phyloP scores from a whole-genome alignment of 2,888 invertebrate species.

The Tenthredo scrophulariae region DNA sequence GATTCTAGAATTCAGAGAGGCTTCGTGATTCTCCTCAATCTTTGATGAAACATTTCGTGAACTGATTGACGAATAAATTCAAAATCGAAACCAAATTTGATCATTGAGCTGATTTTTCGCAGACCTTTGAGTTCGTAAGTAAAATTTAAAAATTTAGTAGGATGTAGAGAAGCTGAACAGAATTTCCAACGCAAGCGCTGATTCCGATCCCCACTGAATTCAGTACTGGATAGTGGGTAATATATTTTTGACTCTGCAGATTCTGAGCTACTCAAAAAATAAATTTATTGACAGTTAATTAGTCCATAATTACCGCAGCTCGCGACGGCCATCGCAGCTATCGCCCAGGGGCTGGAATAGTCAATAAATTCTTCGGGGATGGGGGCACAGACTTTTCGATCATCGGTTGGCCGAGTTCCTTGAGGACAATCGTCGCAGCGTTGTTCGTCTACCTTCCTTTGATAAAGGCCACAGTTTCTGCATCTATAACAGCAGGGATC shows the following conservation, averaged over 20 bases:
- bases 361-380: slow-evolving; percentile 79
- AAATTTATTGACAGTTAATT: not conserved
- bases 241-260: not conserved
- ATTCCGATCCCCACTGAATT: not conserved
- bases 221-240: no score
- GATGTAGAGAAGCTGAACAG: no score
- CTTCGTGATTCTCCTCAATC: no score
- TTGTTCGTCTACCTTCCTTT: slow-evolving; percentile 76
- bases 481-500: slow-evolving; percentile 81
- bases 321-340: slow-evolving; percentile 78
- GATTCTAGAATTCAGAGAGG: no score
- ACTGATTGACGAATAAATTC: no score
- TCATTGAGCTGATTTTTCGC: no score
- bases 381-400: slow-evolving; percentile 74
- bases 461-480: slow-evolving; percentile 77
- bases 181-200: no score
- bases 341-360: slow-evolving; percentile 78
- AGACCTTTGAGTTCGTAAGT: no score
- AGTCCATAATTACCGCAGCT: slow-evolving; percentile 66
- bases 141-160: no score
- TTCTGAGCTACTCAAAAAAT: not conserved
- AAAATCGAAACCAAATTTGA: no score
- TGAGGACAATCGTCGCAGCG: slow-evolving; percentile 78
- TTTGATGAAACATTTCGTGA: no score
- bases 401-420: slow-evolving; percentile 75